These are phyloP conservation scores for Ctena decussata DNA, from an alignment of 2,888 invertebrate genomes.

Conservation along the genomic window DNA sequence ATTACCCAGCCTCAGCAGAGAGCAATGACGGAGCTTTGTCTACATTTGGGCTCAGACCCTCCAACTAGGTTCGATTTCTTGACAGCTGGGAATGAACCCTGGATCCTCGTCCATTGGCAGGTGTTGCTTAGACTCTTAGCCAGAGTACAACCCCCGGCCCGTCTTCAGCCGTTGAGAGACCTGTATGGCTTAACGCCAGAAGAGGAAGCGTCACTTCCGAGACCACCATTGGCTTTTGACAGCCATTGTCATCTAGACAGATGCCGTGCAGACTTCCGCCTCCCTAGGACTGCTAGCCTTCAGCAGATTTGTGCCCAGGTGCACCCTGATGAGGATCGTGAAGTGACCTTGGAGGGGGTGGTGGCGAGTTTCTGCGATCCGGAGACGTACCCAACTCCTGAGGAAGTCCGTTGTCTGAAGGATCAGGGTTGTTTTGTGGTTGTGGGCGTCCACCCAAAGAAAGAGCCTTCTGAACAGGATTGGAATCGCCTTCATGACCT, in stretches of 20 bases:
- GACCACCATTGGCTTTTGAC: neutral
- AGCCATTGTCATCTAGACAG: constrained; percentile 8
- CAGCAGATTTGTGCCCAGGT: neutral
- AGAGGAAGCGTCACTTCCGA: neutral
- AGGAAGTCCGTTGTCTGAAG: neutral
- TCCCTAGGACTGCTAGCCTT: neutral
- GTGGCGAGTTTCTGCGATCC: constrained; percentile 5
- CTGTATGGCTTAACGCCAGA: neutral
- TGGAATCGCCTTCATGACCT: neutral
- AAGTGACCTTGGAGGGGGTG: neutral
- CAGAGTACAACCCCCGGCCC: neutral
- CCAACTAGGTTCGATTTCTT: neutral
- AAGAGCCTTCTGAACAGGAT: neutral
- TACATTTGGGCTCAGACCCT: neutral
- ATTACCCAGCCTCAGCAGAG: too few relatives aligned
- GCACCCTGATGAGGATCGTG: neutral
- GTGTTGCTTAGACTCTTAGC: neutral
- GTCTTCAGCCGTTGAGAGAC: neutral
- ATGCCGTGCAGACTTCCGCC: neutral
- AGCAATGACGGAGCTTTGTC: too few relatives aligned
- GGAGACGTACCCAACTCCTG: neutral
- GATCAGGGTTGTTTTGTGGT: neutral
- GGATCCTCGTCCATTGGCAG: neutral
- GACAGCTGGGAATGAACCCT: neutral
- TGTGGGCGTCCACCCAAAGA: neutral